Base-by-base conservation (phyloP, 2,888 invertebrate species). In the Polyploca ridens region DNA sequence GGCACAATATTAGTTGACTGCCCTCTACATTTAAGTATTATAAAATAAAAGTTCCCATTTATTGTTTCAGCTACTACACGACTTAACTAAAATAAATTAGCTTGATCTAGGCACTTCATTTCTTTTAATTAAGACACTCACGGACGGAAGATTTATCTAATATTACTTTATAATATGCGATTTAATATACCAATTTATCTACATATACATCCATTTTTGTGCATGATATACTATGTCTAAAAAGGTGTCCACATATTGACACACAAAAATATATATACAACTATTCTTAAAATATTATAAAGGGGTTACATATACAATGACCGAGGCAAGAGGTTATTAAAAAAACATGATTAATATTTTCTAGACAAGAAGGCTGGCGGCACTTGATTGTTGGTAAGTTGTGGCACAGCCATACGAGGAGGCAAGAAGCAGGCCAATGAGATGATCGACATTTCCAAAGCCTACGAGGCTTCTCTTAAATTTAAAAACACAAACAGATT, bases 91-190 rank as follows among this genome's bases (percentile, higher is more conserved):
- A 54, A n/a, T 19, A 7, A 16, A 54, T 49, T 49, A 11, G 46
- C 5, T 6, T 54, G 19, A 10, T 10, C 19, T 6, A 54, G 54
- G 54, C 54, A 54, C 54, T 19, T 54, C n/a, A n/a, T 14, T 19
- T 27, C 58, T 44, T 16, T 27, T 7, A 58, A 33, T 33, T 49
- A 65, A 60, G 66, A 58, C 63, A 75, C 76, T 74, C 68, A 64
- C 72, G 88, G 88, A 88, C 87, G 88, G 86, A 84, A 86, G 80
- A 79, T 69, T 69, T 67, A 66, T 64, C 68, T 76, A 74, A 63
- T 66, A 63, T 46, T 35, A 59, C 63, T 63, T 64, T 64, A 64
- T 57, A 66, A 66, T 66, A 72, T 46, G 16, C 61, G 49, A 16
- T 41, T 13, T 58, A 35, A 33, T 14, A 35, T 35, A 38, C 59